Evolutionary conservation across 2,113 vertebrate genomes (phyloP).

Genomic region (Corydoras maculifer): DNA sequence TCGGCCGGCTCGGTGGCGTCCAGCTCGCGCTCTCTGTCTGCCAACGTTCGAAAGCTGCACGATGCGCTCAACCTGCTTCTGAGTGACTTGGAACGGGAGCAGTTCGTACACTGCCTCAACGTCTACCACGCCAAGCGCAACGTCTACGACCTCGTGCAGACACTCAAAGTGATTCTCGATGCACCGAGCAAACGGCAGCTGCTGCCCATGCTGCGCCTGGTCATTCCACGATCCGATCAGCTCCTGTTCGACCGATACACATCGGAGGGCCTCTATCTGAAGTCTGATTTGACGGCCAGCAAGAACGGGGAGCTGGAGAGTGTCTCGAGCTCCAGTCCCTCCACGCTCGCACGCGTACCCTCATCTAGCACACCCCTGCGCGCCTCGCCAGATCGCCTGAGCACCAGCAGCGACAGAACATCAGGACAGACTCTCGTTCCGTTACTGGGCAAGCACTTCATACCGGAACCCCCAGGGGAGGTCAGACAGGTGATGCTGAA

Average conservation of each 20-base stretch:
- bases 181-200: conserved; percentile 85
- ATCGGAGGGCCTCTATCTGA: conserved; percentile 85
- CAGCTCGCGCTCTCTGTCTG: conserved; percentile 79
- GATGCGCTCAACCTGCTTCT: conserved; percentile 86
- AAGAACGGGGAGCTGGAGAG: conserved; percentile 55
- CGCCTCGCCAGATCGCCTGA: conserved; percentile 63
- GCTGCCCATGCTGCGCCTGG: conserved; percentile 87
- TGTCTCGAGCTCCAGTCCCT: background rate
- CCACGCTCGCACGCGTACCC: conserved; percentile 7
- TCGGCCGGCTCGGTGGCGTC: conserved; percentile 77
- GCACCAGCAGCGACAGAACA: conserved; percentile 63
- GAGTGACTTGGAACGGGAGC: conserved; percentile 85
- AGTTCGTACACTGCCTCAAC: conserved; percentile 92
- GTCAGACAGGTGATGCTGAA: conserved; percentile 80
- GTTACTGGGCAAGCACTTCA: conserved; percentile 62
- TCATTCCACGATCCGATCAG: conserved; percentile 93
- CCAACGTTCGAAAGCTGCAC: conserved; percentile 90
- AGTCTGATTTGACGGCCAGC: conserved; percentile 56
- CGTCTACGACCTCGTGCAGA: conserved; percentile 92
- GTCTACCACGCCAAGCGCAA: conserved; percentile 92
- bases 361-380: conserved; percentile 56
- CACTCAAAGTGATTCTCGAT: conserved; percentile 85
- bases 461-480: conserved; percentile 69
- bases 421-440: conserved; percentile 59
- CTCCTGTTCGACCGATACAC: conserved; percentile 96